Percentiles rank a stretch among this genome's conserved stretches.
Conservation (phyloP, 1,140 invertebrate genomes). For the Brachionus koreanus region DNA sequence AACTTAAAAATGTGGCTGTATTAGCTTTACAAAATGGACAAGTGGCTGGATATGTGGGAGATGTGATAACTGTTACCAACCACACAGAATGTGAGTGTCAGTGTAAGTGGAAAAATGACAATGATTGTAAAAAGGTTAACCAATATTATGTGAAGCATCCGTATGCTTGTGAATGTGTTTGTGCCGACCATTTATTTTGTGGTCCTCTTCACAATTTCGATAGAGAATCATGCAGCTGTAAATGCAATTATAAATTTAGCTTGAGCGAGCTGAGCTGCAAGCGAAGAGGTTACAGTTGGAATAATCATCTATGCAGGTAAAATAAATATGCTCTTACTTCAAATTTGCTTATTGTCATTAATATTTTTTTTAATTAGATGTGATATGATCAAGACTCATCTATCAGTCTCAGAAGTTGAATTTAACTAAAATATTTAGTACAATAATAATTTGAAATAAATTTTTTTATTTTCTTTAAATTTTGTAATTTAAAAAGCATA, state of each 20-base stretch:
- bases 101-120: conserved; percentile 31
- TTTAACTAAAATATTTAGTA: not conserved
- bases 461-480: not conserved
- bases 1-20: conserved; percentile 4
- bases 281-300: not conserved
- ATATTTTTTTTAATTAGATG: not conserved
- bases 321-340: not conserved
- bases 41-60: not conserved
- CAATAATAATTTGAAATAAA: not conserved
- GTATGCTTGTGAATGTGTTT: conserved; percentile 30
- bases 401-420: not conserved
- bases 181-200: conserved; percentile 8
- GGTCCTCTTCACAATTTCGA: not conserved
- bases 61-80: not conserved
- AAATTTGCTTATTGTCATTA: not conserved
- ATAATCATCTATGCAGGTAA: not conserved
- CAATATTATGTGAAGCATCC: not conserved
- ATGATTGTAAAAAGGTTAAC: conserved; percentile 19
- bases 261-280: not conserved
- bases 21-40: not conserved
- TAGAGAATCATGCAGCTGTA: conserved; percentile 20
- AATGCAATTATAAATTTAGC: not conserved
- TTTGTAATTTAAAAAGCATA: not conserved
- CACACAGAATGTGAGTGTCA: conserved; percentile 42
- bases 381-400: not conserved